Evolutionary conservation across 2,888 invertebrate genomes (phyloP).

Genomic region (Neoascia interrupta): DNA sequence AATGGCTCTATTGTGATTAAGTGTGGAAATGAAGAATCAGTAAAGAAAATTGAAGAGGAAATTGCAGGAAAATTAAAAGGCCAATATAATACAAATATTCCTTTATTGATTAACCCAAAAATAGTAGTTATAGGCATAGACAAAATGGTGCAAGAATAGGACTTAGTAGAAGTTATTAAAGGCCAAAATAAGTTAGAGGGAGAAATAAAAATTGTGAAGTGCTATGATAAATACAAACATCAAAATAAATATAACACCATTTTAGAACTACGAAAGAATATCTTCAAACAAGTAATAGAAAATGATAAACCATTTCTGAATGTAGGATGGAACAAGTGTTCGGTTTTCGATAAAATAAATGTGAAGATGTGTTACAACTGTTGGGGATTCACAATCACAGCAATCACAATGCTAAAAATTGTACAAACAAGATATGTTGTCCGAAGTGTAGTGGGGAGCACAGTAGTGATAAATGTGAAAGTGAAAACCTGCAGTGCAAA

Average conservation of each 20-base stretch:
- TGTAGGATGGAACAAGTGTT: constrained; percentile 16
- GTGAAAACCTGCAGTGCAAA: background rate
- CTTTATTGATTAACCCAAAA: background rate
- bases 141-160: background rate
- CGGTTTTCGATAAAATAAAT: constrained; percentile 1
- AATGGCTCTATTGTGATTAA: background rate
- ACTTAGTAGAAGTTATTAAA: background rate
- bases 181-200: background rate
- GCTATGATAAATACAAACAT: background rate
- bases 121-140: constrained; percentile 5
- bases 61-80: background rate
- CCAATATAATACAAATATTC: background rate
- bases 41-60: constrained; percentile 8
- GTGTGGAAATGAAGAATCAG: constrained; percentile 6
- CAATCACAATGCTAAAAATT: too few relatives aligned
- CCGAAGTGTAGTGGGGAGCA: constrained; percentile 19
- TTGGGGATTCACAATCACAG: too few relatives aligned
- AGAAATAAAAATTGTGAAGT: background rate
- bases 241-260: background rate
- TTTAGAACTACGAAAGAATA: constrained; percentile 2
- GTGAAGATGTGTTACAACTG: constrained; percentile 19
- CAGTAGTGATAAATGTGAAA: too few relatives aligned
- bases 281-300: constrained; percentile 17
- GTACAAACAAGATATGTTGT: background rate
- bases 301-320: background rate